phyloP scores from a whole-genome alignment of 2,888 invertebrate genomes.

The Phaonia tiefii region DNA sequence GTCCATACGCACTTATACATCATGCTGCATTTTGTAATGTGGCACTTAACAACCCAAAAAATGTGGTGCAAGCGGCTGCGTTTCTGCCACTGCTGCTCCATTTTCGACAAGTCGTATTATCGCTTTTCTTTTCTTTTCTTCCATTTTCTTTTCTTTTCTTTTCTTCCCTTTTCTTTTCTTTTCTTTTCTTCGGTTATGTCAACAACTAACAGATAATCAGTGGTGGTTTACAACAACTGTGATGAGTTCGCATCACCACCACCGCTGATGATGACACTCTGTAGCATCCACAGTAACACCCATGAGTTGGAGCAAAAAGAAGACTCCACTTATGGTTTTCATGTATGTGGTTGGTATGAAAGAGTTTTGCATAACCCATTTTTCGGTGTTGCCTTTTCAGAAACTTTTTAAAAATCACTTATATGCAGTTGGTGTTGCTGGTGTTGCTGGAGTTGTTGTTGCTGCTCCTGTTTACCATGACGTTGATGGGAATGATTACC shows the following conservation, averaged over 20 bases:
- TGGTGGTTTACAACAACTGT: constrained; percentile 9
- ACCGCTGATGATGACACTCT: neutral
- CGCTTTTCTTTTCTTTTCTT: too few relatives aligned
- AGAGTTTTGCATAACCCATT: constrained; percentile 24
- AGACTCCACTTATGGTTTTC: neutral
- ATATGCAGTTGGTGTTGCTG: constrained; percentile 10
- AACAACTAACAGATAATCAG: constrained; percentile 35
- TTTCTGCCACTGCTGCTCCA: too few relatives aligned
- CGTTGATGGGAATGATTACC: too few relatives aligned
- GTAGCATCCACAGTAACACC: too few relatives aligned
- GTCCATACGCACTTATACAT: neutral
- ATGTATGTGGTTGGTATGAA: neutral
- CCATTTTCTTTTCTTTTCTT: constrained; percentile 5
- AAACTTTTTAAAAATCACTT: constrained; percentile 33
- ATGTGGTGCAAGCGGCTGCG: neutral
- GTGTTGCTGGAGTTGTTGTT: constrained; percentile 1
- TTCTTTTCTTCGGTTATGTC: constrained; percentile 35
- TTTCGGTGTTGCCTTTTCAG: constrained; percentile 9
- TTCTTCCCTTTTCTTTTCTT: too few relatives aligned
- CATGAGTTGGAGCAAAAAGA: neutral
- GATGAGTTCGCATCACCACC: constrained; percentile 5
- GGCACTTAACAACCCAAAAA: neutral
- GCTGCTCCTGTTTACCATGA: too few relatives aligned
- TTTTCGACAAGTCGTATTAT: too few relatives aligned
- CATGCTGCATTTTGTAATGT: neutral